These are phyloP conservation scores for Mus spretus DNA, from an alignment of 2,797 vertebrate species.

Conservation along the genomic window DNA sequence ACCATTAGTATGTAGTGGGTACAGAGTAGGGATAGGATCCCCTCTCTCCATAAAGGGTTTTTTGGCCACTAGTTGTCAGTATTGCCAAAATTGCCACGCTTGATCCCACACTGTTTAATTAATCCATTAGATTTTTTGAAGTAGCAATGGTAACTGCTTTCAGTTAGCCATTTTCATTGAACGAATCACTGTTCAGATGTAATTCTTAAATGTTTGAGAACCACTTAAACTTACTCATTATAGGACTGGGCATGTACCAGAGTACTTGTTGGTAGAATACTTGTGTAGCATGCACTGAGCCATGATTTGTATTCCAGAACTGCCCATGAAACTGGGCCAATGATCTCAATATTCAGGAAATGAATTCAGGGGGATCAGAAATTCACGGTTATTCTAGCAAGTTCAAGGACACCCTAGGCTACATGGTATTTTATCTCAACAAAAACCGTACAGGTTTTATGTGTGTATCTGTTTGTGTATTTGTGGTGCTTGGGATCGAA, in stretches of 20 bases:
- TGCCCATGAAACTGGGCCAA: not conserved
- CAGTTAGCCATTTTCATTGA: conserved; percentile 28
- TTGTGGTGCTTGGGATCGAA: not conserved
- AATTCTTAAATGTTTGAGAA: conserved; percentile 51
- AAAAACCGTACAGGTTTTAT: not conserved
- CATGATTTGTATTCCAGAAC: not conserved
- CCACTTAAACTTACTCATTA: not conserved
- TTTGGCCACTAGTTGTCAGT: not conserved
- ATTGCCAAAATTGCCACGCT: conserved; percentile 2
- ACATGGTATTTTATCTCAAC: not conserved
- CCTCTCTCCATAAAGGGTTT: not conserved
- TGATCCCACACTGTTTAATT: not conserved
- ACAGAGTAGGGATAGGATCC: not conserved
- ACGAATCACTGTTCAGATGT: conserved; percentile 44
- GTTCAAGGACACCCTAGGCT: not conserved
- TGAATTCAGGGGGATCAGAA: not conserved
- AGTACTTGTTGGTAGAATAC: not conserved
- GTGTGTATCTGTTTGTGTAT: not conserved
- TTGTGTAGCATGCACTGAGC: not conserved
- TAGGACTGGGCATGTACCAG: not conserved
- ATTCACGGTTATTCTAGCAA: not conserved
- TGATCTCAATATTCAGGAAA: not conserved
- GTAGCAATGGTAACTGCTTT: conserved; percentile 40
- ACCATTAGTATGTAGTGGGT: not conserved
- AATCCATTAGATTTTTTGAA: conserved; percentile 23